These are phyloP conservation scores for Ciconia boyciana DNA, from an alignment of 2,113 vertebrate genomes.

Conservation along the genomic window DNA sequence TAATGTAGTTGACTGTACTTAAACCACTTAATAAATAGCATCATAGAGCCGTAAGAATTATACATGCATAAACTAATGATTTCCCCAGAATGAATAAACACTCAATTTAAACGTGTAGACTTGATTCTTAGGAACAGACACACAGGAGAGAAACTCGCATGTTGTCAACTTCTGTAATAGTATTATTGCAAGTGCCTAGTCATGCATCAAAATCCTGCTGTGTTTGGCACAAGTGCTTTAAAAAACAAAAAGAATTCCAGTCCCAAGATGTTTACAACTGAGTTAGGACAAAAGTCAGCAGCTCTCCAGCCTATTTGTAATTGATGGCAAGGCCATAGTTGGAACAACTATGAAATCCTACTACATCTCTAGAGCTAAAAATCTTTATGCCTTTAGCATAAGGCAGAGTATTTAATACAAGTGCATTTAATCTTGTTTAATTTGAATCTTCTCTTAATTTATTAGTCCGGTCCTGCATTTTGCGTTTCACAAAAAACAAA, in stretches of 20 bases:
- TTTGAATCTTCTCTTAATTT: neutral
- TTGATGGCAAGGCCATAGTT: neutral
- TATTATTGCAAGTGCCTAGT: neutral
- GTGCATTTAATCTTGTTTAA: neutral
- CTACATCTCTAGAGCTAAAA: neutral
- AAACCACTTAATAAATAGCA: neutral
- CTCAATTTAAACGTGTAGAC: neutral
- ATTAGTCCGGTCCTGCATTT: neutral
- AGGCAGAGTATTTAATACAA: neutral
- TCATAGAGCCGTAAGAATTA: neutral
- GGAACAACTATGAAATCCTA: neutral
- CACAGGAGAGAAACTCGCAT: neutral
- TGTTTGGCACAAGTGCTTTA: neutral
- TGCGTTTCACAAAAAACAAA: neutral
- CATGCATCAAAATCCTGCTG: neutral
- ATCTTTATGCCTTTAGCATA: neutral
- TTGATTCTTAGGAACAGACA: neutral
- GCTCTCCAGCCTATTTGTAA: neutral
- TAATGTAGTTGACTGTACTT: neutral
- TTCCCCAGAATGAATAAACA: neutral
- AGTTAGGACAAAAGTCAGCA: neutral
- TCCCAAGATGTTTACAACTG: neutral
- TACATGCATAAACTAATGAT: neutral
- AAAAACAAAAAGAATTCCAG: neutral
- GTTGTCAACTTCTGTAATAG: neutral